Evolutionary conservation across 1,140 invertebrate species (phyloP), one percentile per base, ranked within the genome.

Genomic region (Orius insidiosus): DNA sequence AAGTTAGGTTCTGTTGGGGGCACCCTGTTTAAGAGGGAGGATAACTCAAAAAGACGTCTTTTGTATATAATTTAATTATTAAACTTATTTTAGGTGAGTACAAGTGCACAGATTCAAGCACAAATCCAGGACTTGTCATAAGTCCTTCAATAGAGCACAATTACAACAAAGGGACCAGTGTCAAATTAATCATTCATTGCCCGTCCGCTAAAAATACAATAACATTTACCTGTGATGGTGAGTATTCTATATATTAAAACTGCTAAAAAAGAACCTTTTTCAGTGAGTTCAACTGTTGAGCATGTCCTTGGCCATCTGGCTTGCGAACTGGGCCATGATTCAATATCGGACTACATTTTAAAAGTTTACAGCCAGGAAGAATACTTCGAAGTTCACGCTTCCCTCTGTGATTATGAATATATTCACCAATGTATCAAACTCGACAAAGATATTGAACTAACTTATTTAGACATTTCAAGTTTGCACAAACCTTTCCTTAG

Each of bases 371-470:
- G 83, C 11, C 67, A 78, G 35, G 76, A 78, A 45, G 86, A 92
- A 62, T 90, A 86, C 64, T 64, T 90, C 36, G 73, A 72, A 41
- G 69, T 66, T 34, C 74, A 68, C 18, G 75, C 74, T 8, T 69
- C 63, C 19, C 68, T 96, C 15, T 79, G 76, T 41, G 84, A 93
- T 59, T 90, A 93, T 65, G 85, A 90, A 59, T 94, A 93, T 63
- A 79, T 94, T 47, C 48, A 51, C 59, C 78, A 86, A 53, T 95
- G 90, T 64, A 80, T 95, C 34, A 92, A 95, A 60, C 64, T 93
- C 55, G 90, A 95, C 61, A 75, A 81, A 60, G 89, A 95, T 66
- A 82, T 96, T 1, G 68, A 76, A 45, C 67, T 97, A 48, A 79
- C 76, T 18, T 55, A 76, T 34, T 53, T 70, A 37, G 73, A 79